Percentiles rank a stretch among this genome's conserved stretches.
phyloP scores from a whole-genome alignment of 2,888 invertebrate species.

The Ochropleura plecta region DNA sequence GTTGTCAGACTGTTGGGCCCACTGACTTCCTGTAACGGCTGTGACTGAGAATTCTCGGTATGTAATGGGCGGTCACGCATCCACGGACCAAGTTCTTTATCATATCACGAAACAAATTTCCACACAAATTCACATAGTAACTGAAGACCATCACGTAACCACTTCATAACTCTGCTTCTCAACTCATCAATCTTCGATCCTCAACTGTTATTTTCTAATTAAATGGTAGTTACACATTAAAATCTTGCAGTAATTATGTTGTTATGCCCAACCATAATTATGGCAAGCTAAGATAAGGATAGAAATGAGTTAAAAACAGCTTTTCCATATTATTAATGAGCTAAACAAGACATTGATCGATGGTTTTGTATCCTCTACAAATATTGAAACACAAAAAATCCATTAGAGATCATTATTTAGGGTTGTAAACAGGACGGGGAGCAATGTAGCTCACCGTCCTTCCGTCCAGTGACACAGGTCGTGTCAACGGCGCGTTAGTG shows the following conservation, averaged over 20 bases:
- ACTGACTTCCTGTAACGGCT: no score
- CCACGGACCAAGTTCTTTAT: no score
- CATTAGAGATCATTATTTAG: constrained; percentile 17
- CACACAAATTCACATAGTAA: background rate
- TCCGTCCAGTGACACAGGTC: no score
- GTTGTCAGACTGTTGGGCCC: no score
- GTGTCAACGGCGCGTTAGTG: no score
- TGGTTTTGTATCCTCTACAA: constrained; percentile 44
- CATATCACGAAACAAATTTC: background rate
- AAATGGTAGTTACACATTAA: constrained; percentile 58
- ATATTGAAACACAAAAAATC: constrained; percentile 53
- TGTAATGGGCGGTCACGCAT: no score
- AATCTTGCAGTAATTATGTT: constrained; percentile 53
- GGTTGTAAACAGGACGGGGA: background rate
- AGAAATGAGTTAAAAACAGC: constrained; percentile 41
- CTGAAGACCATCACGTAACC: background rate
- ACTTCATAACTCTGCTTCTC: constrained; percentile 9
- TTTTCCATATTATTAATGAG: constrained; percentile 52
- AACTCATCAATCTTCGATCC: constrained; percentile 49
- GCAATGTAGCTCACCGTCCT: no score
- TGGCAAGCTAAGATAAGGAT: constrained; percentile 30
- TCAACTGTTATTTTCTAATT: constrained; percentile 54
- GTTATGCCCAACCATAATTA: constrained; percentile 52
- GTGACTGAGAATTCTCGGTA: no score
- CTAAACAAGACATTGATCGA: constrained; percentile 59